These are phyloP conservation scores for Drosophila albomicans DNA, from an alignment of 1,140 invertebrate species.

Conservation along the genomic window DNA sequence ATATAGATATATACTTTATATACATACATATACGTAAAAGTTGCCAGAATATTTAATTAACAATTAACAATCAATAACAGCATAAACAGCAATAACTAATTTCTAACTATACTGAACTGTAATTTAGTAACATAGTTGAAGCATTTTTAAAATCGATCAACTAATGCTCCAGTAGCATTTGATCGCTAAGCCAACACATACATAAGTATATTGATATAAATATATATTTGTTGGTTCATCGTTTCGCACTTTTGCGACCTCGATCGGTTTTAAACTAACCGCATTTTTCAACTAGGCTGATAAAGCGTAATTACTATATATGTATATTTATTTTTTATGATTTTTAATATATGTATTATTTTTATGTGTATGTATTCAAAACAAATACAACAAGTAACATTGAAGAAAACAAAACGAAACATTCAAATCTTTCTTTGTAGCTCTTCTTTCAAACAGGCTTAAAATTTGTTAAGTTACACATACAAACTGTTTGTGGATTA, in stretches of 20 bases:
- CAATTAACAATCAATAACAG: constrained; percentile 28
- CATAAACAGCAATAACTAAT: constrained; percentile 70
- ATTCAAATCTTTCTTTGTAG: not conserved
- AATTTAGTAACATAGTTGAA: constrained; percentile 59
- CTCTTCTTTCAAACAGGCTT: not conserved
- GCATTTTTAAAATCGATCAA: constrained; percentile 20
- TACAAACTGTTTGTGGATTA: too few relatives aligned
- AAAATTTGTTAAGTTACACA: not conserved
- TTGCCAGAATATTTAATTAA: constrained; percentile 49
- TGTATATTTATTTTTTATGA: constrained; percentile 56
- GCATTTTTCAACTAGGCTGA: constrained; percentile 41
- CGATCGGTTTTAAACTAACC: constrained; percentile 33
- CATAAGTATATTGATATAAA: constrained; percentile 11
- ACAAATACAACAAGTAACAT: constrained; percentile 47
- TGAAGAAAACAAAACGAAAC: constrained; percentile 19
- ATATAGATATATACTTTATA: constrained; percentile 57
- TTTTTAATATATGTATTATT: constrained; percentile 51
- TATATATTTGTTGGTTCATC: constrained; percentile 2
- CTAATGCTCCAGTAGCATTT: constrained; percentile 17
- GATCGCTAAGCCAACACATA: constrained; percentile 5
- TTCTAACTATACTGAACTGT: constrained; percentile 60
- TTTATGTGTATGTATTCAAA: constrained; percentile 50
- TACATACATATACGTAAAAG: constrained; percentile 42
- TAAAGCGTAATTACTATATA: constrained; percentile 47
- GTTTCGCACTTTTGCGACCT: constrained; percentile 1